phyloP scores from a whole-genome alignment of 2,797 vertebrate species.

The Rhinoraja longicauda region DNA sequence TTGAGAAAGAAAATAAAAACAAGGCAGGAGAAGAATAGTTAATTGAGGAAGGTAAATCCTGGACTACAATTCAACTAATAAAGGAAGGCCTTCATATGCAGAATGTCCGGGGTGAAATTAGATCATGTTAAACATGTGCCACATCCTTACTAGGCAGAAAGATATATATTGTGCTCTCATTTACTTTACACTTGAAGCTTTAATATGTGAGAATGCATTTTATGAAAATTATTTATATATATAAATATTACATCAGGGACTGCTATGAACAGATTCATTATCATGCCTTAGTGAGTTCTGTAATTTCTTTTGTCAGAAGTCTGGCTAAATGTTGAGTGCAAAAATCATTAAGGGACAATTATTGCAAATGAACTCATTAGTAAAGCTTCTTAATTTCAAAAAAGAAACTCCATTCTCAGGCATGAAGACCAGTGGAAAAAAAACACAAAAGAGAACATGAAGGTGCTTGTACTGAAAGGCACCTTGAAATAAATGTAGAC shows the following conservation, averaged over 20 bases:
- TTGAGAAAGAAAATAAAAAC: background rate
- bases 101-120: background rate
- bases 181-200: background rate
- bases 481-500: background rate
- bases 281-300: background rate
- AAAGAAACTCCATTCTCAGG: background rate
- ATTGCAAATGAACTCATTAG: conserved; percentile 15
- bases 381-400: background rate
- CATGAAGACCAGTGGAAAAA: background rate
- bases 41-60: background rate
- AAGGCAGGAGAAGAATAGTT: background rate
- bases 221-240: background rate
- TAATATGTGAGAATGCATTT: background rate
- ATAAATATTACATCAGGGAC: conserved; percentile 25
- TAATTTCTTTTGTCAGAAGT: background rate
- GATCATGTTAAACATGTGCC: background rate
- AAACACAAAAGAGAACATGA: background rate
- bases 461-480: background rate
- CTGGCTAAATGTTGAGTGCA: conserved; percentile 18
- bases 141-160: background rate
- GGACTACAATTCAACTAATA: background rate
- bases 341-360: conserved; percentile 19
- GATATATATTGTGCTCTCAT: background rate
- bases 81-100: background rate
- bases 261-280: background rate